Evolutionary conservation across 2,888 invertebrate genomes (phyloP).

Genomic region (Cartodere bifasciata): DNA sequence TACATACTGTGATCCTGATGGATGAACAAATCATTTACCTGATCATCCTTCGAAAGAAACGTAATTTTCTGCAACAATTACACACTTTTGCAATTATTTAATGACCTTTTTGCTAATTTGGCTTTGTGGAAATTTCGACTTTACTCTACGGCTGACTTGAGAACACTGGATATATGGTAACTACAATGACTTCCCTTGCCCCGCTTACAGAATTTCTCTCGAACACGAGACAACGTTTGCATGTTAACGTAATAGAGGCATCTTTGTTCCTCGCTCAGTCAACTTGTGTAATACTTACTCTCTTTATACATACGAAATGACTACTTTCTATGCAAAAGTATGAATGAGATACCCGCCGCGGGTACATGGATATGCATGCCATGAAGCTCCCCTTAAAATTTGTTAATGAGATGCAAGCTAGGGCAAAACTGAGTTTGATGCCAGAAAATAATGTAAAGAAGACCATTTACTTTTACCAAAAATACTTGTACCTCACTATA

Average conservation of each 20-base stretch:
- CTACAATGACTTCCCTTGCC: constrained; percentile 34
- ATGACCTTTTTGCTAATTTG: constrained; percentile 6
- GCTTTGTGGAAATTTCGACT: constrained; percentile 22
- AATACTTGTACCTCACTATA: no score
- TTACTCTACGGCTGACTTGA: constrained; percentile 36
- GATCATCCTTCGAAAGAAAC: no score
- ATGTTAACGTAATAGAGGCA: constrained; percentile 34
- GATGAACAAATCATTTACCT: no score
- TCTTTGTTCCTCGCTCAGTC: constrained; percentile 27
- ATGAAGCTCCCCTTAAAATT: no score
- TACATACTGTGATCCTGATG: no score
- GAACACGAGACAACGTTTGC: constrained; percentile 38
- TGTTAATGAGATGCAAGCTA: no score
- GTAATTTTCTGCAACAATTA: no score
- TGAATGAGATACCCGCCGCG: constrained; percentile 43
- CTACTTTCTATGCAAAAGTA: constrained; percentile 48
- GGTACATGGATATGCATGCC: constrained; percentile 34
- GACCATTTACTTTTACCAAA: no score
- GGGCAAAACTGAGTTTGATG: no score
- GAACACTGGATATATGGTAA: constrained; percentile 39
- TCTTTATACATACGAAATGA: constrained; percentile 38
- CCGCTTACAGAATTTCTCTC: constrained; percentile 35
- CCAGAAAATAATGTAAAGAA: no score
- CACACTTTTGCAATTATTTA: no score
- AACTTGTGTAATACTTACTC: constrained; percentile 24